A percentile compares a stretch with the other conserved stretches of the same genome.
These are phyloP conservation scores for Chaitophorus viminalis DNA, from an alignment of 2,888 invertebrate species.

Conservation along the genomic window DNA sequence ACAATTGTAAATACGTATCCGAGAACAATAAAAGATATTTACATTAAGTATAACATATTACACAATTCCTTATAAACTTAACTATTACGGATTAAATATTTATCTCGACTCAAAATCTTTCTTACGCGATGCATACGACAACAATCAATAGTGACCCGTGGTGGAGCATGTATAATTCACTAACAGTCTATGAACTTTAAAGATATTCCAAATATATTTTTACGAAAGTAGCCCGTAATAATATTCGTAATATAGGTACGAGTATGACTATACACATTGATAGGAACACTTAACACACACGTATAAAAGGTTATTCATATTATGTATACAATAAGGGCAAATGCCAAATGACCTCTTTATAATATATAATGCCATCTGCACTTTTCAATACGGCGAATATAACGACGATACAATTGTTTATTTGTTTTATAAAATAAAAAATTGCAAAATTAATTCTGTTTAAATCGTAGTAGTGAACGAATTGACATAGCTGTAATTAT, in stretches of 20 bases:
- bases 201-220: constrained; percentile 48
- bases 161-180: not conserved
- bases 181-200: constrained; percentile 22
- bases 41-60: constrained; percentile 35
- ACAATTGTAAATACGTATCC: constrained; percentile 31
- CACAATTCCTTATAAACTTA: constrained; percentile 21
- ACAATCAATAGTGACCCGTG: constrained; percentile 14
- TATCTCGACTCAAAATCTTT: constrained; percentile 33
- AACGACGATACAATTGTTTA: not conserved
- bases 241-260: constrained; percentile 1
- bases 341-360: constrained; percentile 23
- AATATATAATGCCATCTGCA: not conserved
- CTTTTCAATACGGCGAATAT: not conserved
- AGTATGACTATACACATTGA: constrained; percentile 1
- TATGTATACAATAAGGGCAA: constrained; percentile 34
- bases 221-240: constrained; percentile 1
- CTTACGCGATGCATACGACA: not conserved
- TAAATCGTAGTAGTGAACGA: not conserved
- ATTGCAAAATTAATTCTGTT: not conserved
- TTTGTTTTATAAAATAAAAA: constrained; percentile 4
- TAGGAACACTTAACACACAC: not conserved
- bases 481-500: not conserved
- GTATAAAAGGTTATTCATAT: constrained; percentile 29
- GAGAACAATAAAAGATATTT: constrained; percentile 36
- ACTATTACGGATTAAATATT: constrained; percentile 14